Base-by-base conservation (phyloP, 2,888 invertebrate genomes). In the Cheilosia vulpina region DNA sequence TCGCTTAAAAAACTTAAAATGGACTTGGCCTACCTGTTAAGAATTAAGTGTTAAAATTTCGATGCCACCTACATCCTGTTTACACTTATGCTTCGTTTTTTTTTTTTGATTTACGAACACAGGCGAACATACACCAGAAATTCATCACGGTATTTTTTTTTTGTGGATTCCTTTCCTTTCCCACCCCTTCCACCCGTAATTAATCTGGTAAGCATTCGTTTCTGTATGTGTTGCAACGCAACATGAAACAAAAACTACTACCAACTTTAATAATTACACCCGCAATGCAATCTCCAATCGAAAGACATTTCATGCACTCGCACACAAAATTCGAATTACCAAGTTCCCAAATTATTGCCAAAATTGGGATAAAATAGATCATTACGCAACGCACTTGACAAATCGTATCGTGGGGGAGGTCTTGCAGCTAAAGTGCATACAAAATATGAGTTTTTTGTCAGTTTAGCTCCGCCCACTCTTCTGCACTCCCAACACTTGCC, bases 201-300 rank as follows among this genome's bases (percentile, higher is more conserved):
- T n/a, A n/a, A n/a, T n/a, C n/a, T n/a, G n/a, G n/a, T n/a, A n/a
- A n/a, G n/a, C n/a, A n/a, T n/a, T n/a, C n/a, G n/a, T n/a, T n/a
- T n/a, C n/a, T n/a, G n/a, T n/a, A n/a, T n/a, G n/a, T 41, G 41
- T 41, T 41, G 41, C 41, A 41, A 41, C 41, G 41, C 41, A 41
- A 41, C 41, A 41, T 41, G 13, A 41, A 41, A 41, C 15, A 0
- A 41, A 41, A 15, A 41, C 41, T 4, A 2, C 41, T 4, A 43
- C n/a, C 43, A 13, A 43, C 13, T 2, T 34, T 11, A 2, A 34
- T 11, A 34, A 27, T 1, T 5, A 43, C 43, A n/a, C 43, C 43
- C 13, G n/a, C n/a, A 6, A 3, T 43, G 43, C 41, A 41, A 31
- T 27, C 27, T 27, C 27, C 27, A 27, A 27, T 6, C 31, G 7